phyloP scores from a whole-genome alignment of 2,888 invertebrate species.

The Lasioglossum pauxillum region DNA sequence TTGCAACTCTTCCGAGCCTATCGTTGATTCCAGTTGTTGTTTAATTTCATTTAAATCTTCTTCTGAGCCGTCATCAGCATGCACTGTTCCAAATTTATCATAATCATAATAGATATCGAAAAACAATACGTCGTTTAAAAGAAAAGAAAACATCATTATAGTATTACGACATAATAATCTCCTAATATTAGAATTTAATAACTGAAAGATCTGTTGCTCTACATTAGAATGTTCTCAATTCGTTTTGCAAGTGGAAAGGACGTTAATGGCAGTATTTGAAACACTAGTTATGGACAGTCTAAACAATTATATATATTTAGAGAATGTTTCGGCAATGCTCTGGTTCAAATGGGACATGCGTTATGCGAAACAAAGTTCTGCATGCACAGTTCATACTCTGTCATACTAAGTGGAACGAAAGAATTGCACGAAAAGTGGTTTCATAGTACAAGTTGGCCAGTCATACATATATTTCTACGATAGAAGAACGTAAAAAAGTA shows the following conservation, averaged over 20 bases:
- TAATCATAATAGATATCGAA: slow-evolving; percentile 52
- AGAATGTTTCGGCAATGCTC: slow-evolving; percentile 17
- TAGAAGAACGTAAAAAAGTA: slow-evolving; percentile 45
- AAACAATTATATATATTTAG: slow-evolving; percentile 26
- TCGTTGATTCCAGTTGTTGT: slow-evolving; percentile 89
- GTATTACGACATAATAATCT: slow-evolving; percentile 30
- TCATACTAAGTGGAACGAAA: slow-evolving; percentile 18
- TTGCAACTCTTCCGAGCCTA: slow-evolving; percentile 89
- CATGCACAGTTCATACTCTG: slow-evolving; percentile 2
- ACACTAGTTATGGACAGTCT: not conserved
- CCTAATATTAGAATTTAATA: slow-evolving; percentile 32
- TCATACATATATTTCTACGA: slow-evolving; percentile 28
- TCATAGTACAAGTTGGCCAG: slow-evolving; percentile 33
- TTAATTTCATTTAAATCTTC: slow-evolving; percentile 90
- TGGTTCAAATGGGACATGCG: slow-evolving; percentile 42
- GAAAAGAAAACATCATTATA: slow-evolving; percentile 5
- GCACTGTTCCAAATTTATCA: slow-evolving; percentile 76
- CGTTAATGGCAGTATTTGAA: slow-evolving; percentile 23
- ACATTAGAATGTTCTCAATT: slow-evolving; percentile 29
- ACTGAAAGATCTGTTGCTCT: slow-evolving; percentile 13
- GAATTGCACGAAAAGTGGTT: slow-evolving; percentile 18
- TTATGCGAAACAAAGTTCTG: slow-evolving; percentile 4
- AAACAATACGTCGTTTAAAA: slow-evolving; percentile 20
- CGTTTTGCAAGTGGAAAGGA: slow-evolving; percentile 17
- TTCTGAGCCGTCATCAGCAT: slow-evolving; percentile 79